Evolutionary conservation across 2,888 invertebrate genomes (phyloP), one percentile per base, ranked within the genome.

Genomic region (Emesis castigata): DNA sequence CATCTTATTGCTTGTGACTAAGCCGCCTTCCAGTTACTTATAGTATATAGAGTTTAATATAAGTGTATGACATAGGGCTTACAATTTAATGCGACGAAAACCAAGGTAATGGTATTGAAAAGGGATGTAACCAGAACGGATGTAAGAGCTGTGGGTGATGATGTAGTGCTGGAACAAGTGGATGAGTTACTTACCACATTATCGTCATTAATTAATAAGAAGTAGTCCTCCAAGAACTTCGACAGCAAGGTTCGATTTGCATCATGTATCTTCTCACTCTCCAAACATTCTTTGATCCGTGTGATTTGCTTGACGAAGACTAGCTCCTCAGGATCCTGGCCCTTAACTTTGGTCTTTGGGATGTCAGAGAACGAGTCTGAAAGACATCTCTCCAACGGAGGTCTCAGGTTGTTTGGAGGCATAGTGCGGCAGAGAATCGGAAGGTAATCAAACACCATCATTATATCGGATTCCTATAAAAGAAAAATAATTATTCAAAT

Each of bases 171-270:
- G n/a, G n/a, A n/a, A n/a, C n/a, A n/a, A n/a, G n/a, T n/a, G n/a
- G n/a, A n/a, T n/a, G n/a, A n/a, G n/a, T n/a, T n/a, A 91, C 93
- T 92, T 80, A 96, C 95, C 88, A 92, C 91, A 88, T 94, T 91
- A 53, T 96, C 94, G 56, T 93, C 94, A 53, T 90, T 89, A 0
- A 96, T 87, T 20, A 92, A 87, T 1, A 92, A 89, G 80, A 95
- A 94, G 75, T 96, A 93, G 4, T 91, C 90, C 85, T 96, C 96
- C 2, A 97, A 87, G 0, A 94, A 90, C 69, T 94, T 94, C 4
- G 95, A 93, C 53, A 97, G 77, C 26, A 96, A 79, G 0, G 94
- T 95, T 85, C 96, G 95, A 84, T 97, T 97, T 0, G 96, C 96
- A 61, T 97, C 97, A 74, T 96, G 96, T 75, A 97, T 96, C 80